Evolutionary conservation across 2,888 invertebrate genomes (phyloP).

Genomic region (Ramazzottius varieornatus): DNA sequence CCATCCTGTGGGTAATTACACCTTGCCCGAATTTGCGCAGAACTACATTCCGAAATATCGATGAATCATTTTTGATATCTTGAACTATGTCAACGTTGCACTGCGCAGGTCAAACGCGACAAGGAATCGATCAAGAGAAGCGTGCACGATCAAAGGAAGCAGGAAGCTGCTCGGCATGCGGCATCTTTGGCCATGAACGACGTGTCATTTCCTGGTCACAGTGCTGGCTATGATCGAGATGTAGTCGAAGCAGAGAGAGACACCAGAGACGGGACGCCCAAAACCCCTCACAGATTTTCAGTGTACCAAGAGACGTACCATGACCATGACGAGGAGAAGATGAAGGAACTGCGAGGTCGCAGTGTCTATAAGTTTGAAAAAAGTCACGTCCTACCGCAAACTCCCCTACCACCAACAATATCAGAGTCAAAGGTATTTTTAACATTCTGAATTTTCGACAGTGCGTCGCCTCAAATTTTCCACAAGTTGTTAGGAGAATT

Average conservation of each 20-base stretch:
- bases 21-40: too few relatives aligned
- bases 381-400: neutral
- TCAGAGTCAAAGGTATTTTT: neutral
- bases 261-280: neutral
- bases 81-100: neutral
- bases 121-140: neutral
- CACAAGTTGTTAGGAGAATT: too few relatives aligned
- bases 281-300: too few relatives aligned
- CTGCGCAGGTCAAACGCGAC: neutral
- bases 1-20: neutral
- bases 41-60: too few relatives aligned
- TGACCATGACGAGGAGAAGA: neutral
- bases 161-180: neutral
- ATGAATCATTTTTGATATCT: too few relatives aligned
- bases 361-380: neutral
- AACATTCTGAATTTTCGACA: neutral
- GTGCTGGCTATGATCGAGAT: too few relatives aligned
- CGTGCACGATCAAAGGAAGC: neutral
- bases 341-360: neutral
- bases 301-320: neutral
- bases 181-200: too few relatives aligned
- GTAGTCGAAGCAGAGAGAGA: too few relatives aligned
- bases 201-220: too few relatives aligned
- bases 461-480: too few relatives aligned
- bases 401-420: neutral